Evolutionary conservation across 64 coral and sea anemone genomes (phyloP).

Genomic region (Astreopora myriophthalma): DNA sequence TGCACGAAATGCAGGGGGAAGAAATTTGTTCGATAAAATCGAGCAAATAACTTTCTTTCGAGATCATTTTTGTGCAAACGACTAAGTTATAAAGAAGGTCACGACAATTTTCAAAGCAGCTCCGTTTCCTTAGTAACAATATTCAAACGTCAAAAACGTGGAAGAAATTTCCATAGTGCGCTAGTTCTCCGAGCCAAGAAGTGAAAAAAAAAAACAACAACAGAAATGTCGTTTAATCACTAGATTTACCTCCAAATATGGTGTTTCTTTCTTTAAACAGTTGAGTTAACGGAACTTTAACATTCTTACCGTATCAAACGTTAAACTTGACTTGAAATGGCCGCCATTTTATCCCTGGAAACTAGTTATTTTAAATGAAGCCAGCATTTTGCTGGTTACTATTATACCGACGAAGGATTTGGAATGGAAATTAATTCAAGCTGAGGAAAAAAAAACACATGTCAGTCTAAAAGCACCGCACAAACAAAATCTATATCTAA

Average conservation of each 20-base stretch:
- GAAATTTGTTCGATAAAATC: not conserved
- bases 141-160: not conserved
- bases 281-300: constrained; percentile 49
- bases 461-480: not conserved
- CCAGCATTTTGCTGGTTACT: not conserved
- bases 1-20: too few species aligned
- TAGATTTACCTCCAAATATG: constrained; percentile 59
- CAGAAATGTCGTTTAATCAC: not conserved
- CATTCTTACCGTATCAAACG: not conserved
- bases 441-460: not conserved
- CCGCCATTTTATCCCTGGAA: not conserved
- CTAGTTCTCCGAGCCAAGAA: not conserved
- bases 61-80: too few species aligned
- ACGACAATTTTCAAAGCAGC: not conserved
- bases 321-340: not conserved
- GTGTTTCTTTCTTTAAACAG: constrained; percentile 65
- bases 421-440: not conserved
- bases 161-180: constrained; percentile 24
- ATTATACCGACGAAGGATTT: not conserved
- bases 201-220: not conserved
- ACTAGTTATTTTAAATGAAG: not conserved
- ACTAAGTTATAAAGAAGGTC: not conserved
- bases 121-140: not conserved
- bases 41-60: not conserved
- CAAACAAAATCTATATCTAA: not conserved